These are phyloP conservation scores for Bostrychus sinensis DNA, from an alignment of 2,113 vertebrate genomes.

Conservation along the genomic window DNA sequence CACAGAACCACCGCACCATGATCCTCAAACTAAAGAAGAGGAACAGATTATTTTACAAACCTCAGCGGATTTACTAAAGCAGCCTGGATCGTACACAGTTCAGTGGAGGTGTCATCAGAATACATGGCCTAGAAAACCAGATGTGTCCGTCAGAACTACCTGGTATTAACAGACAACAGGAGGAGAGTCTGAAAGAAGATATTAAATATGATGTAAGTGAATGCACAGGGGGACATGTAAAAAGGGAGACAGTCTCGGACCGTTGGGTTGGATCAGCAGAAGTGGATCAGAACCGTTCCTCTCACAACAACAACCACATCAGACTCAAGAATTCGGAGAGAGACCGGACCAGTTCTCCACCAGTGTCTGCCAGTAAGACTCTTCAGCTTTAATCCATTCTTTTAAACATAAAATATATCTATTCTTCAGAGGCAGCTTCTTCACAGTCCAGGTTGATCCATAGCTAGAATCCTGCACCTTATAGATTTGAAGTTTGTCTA, in stretches of 20 bases:
- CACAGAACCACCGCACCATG: constrained; percentile 18
- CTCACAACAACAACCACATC: constrained; percentile 71
- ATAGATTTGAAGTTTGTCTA: too few relatives aligned
- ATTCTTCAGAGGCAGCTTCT: too few relatives aligned
- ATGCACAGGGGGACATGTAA: constrained; percentile 25
- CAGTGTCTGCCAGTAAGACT: constrained; percentile 59
- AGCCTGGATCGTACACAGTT: constrained; percentile 15
- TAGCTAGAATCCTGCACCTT: too few relatives aligned
- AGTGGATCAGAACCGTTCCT: constrained; percentile 25
- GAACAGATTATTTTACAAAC: constrained; percentile 24
- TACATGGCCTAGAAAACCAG: constrained; percentile 8
- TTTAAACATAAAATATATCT: too few relatives aligned
- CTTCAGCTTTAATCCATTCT: not conserved
- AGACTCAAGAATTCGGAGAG: constrained; percentile 44
- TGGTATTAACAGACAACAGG: constrained; percentile 11
- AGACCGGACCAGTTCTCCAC: constrained; percentile 34
- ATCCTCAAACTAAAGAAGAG: constrained; percentile 18
- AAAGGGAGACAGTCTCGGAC: constrained; percentile 40
- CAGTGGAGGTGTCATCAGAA: constrained; percentile 9
- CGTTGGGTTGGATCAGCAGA: constrained; percentile 60
- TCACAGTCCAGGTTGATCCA: too few relatives aligned
- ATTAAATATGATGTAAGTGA: constrained; percentile 5
- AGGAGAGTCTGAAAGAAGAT: not conserved
- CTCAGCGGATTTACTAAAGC: constrained; percentile 13
- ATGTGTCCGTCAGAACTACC: constrained; percentile 16